These are phyloP conservation scores for Troides oblongomaculatus DNA, from an alignment of 2,888 invertebrate genomes.

Conservation along the genomic window DNA sequence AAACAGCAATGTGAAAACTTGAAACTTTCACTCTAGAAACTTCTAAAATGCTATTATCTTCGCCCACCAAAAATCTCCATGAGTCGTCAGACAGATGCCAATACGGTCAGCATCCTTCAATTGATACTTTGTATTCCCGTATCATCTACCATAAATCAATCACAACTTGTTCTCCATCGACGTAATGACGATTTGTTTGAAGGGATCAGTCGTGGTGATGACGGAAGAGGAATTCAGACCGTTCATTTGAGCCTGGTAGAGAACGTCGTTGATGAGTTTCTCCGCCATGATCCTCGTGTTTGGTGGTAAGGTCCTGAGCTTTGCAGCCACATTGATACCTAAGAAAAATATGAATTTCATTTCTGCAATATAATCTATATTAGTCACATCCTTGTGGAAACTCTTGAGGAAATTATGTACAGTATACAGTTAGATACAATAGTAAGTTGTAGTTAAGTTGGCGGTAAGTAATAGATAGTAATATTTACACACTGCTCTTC, in stretches of 20 bases:
- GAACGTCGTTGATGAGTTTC: slow-evolving; percentile 67
- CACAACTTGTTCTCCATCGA: background rate
- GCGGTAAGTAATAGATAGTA: too few species aligned
- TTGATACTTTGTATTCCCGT: background rate
- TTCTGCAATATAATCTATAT: too few species aligned
- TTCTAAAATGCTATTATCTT: background rate
- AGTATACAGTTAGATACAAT: too few species aligned
- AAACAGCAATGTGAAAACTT: too few species aligned
- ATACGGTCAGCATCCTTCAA: background rate
- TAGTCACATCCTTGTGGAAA: too few species aligned
- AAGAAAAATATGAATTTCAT: slow-evolving; percentile 20
- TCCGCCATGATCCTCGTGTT: slow-evolving; percentile 67
- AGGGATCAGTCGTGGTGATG: slow-evolving; percentile 44
- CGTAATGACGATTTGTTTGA: slow-evolving; percentile 32
- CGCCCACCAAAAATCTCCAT: background rate
- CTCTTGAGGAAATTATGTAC: too few species aligned
- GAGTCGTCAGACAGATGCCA: background rate
- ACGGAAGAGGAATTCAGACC: slow-evolving; percentile 52
- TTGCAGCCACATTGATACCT: slow-evolving; percentile 73
- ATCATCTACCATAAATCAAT: background rate
- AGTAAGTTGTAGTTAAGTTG: too few species aligned
- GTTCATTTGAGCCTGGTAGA: slow-evolving; percentile 67
- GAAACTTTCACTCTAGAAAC: too few species aligned
- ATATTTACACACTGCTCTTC: too few species aligned
- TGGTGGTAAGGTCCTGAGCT: slow-evolving; percentile 59